Base-by-base conservation (phyloP, 2,888 invertebrate genomes). In the Chirona hameri region DNA sequence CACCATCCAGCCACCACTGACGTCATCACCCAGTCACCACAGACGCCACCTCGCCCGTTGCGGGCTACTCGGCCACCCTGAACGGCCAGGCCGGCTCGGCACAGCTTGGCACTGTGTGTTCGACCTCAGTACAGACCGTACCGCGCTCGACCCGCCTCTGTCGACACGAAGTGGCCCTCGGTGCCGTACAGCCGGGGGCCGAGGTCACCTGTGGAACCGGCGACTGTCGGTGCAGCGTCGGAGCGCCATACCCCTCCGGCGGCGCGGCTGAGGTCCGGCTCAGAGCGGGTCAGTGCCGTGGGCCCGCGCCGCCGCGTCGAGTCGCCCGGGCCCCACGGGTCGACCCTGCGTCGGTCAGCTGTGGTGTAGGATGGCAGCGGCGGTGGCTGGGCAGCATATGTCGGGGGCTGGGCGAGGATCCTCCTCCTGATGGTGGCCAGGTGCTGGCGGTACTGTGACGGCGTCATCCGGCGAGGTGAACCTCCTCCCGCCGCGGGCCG, bases 371-470 rank as follows among this genome's bases (percentile, higher is more conserved):
- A 18, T 14, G 29, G 14, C 31, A 15, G 18, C 31, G 39, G 46
- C 14, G 21, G 76, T 9, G 15, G 46, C 9, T 10, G n/a, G 7
- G 65, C n/a, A 9, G 76, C 9, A 12, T 9, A 1, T 24, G 72
- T 15, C 18, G 72, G 31, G 46, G 76, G 21, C 46, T 10, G 39
- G 46, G 18, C 76, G 39, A 76, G 24, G 76, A 76, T 76, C 46
- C 24, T 39, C 39, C 76, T 39, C 18, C 76, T 39, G 21, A 76
- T 46, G 46, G 15, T 24, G 76, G 76, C 24, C 76, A 76, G 76
- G 76, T 76, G 76, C 46, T 76, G 39, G 24, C 76, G 76, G 76
- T 76, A 76, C 76, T 76, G 46, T 21, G 76, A 76, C 24, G 76
- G 76, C 46, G 76, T 24, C 76, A 76, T 46, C 15, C 76, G 76